phyloP scores from a whole-genome alignment of 2,113 vertebrate species.

The Oryzias woworae region DNA sequence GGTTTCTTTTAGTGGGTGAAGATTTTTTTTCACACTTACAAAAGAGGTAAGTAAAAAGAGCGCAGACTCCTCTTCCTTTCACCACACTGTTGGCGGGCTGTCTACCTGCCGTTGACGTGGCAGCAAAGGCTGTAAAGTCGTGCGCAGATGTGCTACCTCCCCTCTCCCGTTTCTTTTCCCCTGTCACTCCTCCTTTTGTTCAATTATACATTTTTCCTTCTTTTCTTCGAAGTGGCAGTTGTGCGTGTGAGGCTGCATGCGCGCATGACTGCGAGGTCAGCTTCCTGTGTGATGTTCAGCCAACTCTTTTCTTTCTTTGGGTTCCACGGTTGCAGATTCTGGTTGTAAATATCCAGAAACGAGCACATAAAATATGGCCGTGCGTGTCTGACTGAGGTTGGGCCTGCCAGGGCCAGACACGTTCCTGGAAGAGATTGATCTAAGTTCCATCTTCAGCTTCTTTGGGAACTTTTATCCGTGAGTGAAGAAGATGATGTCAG shows the following conservation, averaged over 20 bases:
- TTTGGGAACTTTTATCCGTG: background rate
- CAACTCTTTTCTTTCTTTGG: constrained; percentile 53
- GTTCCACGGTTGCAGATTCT: constrained; percentile 39
- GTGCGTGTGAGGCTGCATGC: constrained; percentile 13
- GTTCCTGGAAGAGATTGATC: constrained; percentile 16
- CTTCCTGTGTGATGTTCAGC: constrained; percentile 65
- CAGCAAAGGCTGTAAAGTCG: constrained; percentile 59
- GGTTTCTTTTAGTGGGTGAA: constrained; percentile 2
- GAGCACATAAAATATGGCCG: constrained; percentile 46
- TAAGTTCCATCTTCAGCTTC: background rate
- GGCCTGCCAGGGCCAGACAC: constrained; percentile 27
- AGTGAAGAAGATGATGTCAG: constrained; percentile 15
- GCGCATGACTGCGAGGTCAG: constrained; percentile 41
- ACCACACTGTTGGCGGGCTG: constrained; percentile 20
- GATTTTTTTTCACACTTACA: constrained; percentile 7
- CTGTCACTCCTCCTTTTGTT: constrained; percentile 31
- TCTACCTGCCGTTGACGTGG: constrained; percentile 71
- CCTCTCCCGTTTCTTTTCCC: background rate
- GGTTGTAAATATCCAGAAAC: constrained; percentile 48
- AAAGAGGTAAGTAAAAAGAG: background rate
- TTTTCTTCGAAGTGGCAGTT: constrained; percentile 36
- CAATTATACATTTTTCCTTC: constrained; percentile 22
- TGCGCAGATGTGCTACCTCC: constrained; percentile 58
- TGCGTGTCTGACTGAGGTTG: constrained; percentile 12
- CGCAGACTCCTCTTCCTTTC: constrained; percentile 22